Evolutionary conservation across 2,888 invertebrate species (phyloP).

Genomic region (Melinaea menophilus): DNA sequence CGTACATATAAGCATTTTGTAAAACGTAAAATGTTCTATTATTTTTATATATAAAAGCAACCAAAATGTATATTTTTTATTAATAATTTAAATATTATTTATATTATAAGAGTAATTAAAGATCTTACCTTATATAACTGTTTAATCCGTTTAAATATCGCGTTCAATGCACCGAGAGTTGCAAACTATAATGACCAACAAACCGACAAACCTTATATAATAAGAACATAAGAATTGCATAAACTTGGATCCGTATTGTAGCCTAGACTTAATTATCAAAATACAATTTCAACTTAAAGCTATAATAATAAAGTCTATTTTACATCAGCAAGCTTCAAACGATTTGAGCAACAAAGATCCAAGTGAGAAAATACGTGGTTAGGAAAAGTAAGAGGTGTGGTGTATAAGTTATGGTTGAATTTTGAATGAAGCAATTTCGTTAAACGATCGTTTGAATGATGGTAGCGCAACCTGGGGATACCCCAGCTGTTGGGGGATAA

Average conservation of each 20-base stretch:
- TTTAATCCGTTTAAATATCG: slow-evolving; percentile 20
- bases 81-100: background rate
- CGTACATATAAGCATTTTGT: too few relatives aligned
- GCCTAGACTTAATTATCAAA: slow-evolving; percentile 32
- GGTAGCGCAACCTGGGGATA: slow-evolving; percentile 71
- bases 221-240: slow-evolving; percentile 76
- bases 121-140: slow-evolving; percentile 22
- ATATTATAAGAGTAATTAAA: slow-evolving; percentile 8
- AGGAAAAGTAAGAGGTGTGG: slow-evolving; percentile 35
- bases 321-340: slow-evolving; percentile 9
- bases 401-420: slow-evolving; percentile 34
- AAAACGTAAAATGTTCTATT: too few relatives aligned
- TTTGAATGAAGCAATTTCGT: slow-evolving; percentile 30
- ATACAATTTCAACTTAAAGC: slow-evolving; percentile 27
- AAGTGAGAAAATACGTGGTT: slow-evolving; percentile 28
- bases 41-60: too few relatives aligned
- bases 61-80: background rate
- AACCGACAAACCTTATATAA: slow-evolving; percentile 69
- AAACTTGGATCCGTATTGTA: slow-evolving; percentile 62
- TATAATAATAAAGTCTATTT: slow-evolving; percentile 25
- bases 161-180: slow-evolving; percentile 64
- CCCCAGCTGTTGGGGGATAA: slow-evolving; percentile 51
- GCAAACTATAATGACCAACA: slow-evolving; percentile 57
- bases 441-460: slow-evolving; percentile 56
- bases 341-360: slow-evolving; percentile 25